Conservation (phyloP, 2,888 invertebrate species). For the Hetaerina titia region DNA sequence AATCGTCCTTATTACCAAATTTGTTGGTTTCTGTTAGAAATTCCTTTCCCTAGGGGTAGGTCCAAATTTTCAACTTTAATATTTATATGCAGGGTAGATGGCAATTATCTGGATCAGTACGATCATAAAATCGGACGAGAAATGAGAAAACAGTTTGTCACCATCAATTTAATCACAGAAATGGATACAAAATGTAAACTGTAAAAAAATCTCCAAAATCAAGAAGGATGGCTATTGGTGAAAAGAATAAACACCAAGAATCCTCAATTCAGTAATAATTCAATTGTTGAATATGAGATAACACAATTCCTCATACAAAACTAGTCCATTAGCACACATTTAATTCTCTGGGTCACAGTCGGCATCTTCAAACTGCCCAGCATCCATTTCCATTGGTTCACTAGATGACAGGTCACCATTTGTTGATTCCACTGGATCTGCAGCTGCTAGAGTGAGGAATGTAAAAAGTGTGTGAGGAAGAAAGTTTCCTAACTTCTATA, state of each 20-base stretch:
- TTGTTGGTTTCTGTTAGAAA: too few relatives aligned
- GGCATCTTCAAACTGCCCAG: slow-evolving; percentile 81
- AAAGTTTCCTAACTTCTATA: slow-evolving; percentile 47
- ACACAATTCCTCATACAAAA: not conserved
- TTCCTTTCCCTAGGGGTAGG: too few relatives aligned
- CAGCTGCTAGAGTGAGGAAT: slow-evolving; percentile 76
- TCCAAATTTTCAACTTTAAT: too few relatives aligned
- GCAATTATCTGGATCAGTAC: not conserved
- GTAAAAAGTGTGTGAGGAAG: slow-evolving; percentile 73
- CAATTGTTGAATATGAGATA: not conserved
- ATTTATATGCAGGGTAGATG: too few relatives aligned
- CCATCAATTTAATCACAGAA: slow-evolving; percentile 27
- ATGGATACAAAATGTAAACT: not conserved
- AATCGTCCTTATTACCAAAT: too few relatives aligned
- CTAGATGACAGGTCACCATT: slow-evolving; percentile 74
- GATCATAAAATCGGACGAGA: not conserved
- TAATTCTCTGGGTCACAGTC: slow-evolving; percentile 74
- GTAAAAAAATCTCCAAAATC: not conserved
- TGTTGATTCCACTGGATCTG: slow-evolving; percentile 75
- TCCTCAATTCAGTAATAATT: not conserved
- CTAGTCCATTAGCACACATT: not conserved
- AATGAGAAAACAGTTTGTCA: not conserved
- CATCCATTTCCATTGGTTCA: slow-evolving; percentile 78
- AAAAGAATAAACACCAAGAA: slow-evolving; percentile 12
- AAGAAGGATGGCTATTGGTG: not conserved